phyloP scores from a whole-genome alignment of 1,140 invertebrate genomes.

The Saccostrea echinata region DNA sequence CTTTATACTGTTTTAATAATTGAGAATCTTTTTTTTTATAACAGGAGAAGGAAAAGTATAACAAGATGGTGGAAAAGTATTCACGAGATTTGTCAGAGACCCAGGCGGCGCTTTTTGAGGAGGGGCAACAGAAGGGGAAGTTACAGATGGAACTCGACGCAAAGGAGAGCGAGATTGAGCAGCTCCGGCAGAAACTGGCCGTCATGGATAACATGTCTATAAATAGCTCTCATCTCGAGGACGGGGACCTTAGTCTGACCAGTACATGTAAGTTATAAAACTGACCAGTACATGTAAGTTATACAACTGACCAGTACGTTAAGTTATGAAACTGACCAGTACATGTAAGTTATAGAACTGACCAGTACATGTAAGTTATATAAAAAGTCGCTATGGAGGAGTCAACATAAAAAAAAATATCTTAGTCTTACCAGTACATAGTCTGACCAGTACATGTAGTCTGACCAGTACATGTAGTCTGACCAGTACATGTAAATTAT shows the following conservation, averaged over 20 bases:
- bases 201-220: constrained; percentile 92
- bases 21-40: too few relatives aligned
- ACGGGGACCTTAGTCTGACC: constrained; percentile 45
- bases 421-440: too few relatives aligned
- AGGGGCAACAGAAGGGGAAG: constrained; percentile 86
- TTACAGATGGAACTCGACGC: constrained; percentile 97
- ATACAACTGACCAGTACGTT: too few relatives aligned
- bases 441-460: too few relatives aligned
- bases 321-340: too few relatives aligned
- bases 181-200: constrained; percentile 87
- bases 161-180: constrained; percentile 97
- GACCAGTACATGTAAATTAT: constrained; percentile 16
- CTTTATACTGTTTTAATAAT: too few relatives aligned
- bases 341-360: constrained; percentile 9
- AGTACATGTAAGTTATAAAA: constrained; percentile 25
- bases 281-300: too few relatives aligned
- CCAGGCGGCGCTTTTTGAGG: constrained; percentile 86
- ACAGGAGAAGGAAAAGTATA: constrained; percentile 94
- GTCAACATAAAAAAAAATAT: too few relatives aligned
- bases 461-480: too few relatives aligned
- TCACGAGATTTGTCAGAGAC: constrained; percentile 93
- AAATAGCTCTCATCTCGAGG: constrained; percentile 85
- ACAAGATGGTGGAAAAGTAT: constrained; percentile 90
- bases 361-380: too few relatives aligned
- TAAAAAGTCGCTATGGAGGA: too few relatives aligned